Percentiles rank a stretch among this genome's conserved stretches.
These are phyloP conservation scores for Gadus macrocephalus DNA, from an alignment of 2,113 vertebrate genomes.

Conservation along the genomic window DNA sequence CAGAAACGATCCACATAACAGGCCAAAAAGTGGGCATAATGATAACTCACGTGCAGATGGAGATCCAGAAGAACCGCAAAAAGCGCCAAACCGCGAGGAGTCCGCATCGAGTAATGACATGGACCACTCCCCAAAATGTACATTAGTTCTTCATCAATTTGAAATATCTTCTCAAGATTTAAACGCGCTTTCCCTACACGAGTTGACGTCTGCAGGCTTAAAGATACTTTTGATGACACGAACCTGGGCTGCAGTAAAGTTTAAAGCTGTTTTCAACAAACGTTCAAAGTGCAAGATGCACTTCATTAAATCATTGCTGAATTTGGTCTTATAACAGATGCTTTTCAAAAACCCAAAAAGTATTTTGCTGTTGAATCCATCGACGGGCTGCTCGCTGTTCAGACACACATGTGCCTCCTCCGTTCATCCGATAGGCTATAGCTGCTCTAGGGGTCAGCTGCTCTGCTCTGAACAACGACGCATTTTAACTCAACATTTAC, in stretches of 20 bases:
- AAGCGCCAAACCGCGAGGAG: neutral
- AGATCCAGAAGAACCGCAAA: neutral
- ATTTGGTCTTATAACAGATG: too few relatives aligned
- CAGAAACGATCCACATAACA: neutral
- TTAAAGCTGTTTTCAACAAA: too few relatives aligned
- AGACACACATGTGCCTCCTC: too few relatives aligned
- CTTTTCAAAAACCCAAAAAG: too few relatives aligned
- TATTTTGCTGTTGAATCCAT: too few relatives aligned
- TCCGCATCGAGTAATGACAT: neutral
- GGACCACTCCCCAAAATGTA: neutral
- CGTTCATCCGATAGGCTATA: too few relatives aligned
- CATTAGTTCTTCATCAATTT: neutral
- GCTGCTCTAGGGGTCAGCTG: too few relatives aligned
- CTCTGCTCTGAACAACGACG: too few relatives aligned
- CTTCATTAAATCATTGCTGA: too few relatives aligned
- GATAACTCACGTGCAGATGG: neutral
- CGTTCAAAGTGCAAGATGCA: too few relatives aligned
- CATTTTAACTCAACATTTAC: too few relatives aligned
- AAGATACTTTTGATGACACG: neutral
- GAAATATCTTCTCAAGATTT: neutral
- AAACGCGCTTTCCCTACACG: neutral
- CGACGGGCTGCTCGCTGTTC: too few relatives aligned
- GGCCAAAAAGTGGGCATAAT: neutral
- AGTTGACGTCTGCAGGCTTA: neutral
- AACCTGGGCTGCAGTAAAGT: neutral